Base-by-base conservation (phyloP, 2,888 invertebrate species). In the Macrostomum cliftonense region DNA sequence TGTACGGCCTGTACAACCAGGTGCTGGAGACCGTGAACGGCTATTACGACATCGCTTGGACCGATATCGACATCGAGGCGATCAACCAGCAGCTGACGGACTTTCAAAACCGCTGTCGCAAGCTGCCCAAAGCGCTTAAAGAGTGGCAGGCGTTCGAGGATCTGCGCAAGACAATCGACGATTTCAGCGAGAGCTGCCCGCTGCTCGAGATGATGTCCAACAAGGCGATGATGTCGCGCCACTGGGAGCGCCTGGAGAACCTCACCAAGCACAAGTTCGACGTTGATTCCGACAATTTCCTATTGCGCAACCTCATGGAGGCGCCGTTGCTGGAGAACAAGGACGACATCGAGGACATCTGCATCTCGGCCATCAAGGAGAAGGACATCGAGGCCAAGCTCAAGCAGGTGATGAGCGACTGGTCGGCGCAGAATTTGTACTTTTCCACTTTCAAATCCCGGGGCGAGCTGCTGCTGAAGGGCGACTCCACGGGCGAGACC, bases 121-220 rank as follows among this genome's bases (percentile, higher is more conserved):
- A 91, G 67, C 72, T 93, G 44, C 91, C 91, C 0, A 91, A 91
- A 68, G 88, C 83, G 12, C 61, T 77, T 53, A 77, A 77, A 59
- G 91, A 93, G 67, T 93, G 93, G 91, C 89, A 91, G 2, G 93
- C 93, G 0, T 93, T 88, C 73, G 85, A 83, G 66, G 89, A 91
- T 0, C 74, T 93, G 44, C 88, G 91, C 68, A 85, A 88, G 64
- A 93, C 88, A 0, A 88, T 93, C 53, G 91, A 93, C 63, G 91
- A 93, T 65, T 93, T 93, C 71, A 91, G 89, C 67, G 93, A 93
- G 66, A 89, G 89, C 80, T 91, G 89, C 63, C 91, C 91, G 0
- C 73, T 93, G 21, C 73, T 93, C 55, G 93, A 93, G 68, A 73
- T 93, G 59, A 93, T 93, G 91, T 81, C 85, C 1, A 91, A 93